These are phyloP conservation scores for Gastrophysa polygoni DNA, from an alignment of 2,888 invertebrate genomes.

Conservation along the genomic window DNA sequence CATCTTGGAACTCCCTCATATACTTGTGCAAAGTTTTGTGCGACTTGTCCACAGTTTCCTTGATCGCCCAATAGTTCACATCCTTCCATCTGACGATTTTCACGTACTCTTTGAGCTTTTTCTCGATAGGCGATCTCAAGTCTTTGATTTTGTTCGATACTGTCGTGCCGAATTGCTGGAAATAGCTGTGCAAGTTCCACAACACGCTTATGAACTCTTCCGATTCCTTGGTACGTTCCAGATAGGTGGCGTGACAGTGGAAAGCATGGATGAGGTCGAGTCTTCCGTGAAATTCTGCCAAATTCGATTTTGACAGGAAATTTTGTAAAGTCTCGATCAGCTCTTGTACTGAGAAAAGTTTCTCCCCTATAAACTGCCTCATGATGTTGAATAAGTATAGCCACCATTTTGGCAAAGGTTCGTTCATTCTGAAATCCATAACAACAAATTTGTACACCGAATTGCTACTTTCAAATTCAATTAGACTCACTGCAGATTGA, in stretches of 20 bases:
- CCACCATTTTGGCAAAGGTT: slow-evolving; percentile 86
- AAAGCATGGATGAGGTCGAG: slow-evolving; percentile 79
- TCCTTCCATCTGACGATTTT: slow-evolving; percentile 96
- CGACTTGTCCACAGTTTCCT: slow-evolving; percentile 85
- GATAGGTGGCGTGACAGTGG: slow-evolving; percentile 77
- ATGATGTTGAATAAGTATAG: slow-evolving; percentile 81
- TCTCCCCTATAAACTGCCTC: slow-evolving; percentile 64
- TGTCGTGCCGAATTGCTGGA: slow-evolving; percentile 74
- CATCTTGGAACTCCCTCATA: slow-evolving; percentile 79
- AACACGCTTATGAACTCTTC: slow-evolving; percentile 69
- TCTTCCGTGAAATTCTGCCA: slow-evolving; percentile 84
- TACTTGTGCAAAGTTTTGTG: slow-evolving; percentile 87
- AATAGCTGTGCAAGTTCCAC: slow-evolving; percentile 86
- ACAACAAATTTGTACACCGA: background rate
- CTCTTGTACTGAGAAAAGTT: slow-evolving; percentile 51
- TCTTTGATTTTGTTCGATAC: slow-evolving; percentile 70
- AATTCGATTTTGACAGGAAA: slow-evolving; percentile 81
- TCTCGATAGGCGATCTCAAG: slow-evolving; percentile 83
- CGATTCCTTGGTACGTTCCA: slow-evolving; percentile 49
- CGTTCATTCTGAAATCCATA: slow-evolving; percentile 63
- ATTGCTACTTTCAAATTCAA: slow-evolving; percentile 2
- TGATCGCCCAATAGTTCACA: slow-evolving; percentile 91
- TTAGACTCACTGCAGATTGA: too few relatives aligned
- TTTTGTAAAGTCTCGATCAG: slow-evolving; percentile 70
- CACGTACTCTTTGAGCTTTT: slow-evolving; percentile 89